Evolutionary conservation across 2,113 vertebrate genomes (phyloP).

Genomic region (Platichthys flesus): DNA sequence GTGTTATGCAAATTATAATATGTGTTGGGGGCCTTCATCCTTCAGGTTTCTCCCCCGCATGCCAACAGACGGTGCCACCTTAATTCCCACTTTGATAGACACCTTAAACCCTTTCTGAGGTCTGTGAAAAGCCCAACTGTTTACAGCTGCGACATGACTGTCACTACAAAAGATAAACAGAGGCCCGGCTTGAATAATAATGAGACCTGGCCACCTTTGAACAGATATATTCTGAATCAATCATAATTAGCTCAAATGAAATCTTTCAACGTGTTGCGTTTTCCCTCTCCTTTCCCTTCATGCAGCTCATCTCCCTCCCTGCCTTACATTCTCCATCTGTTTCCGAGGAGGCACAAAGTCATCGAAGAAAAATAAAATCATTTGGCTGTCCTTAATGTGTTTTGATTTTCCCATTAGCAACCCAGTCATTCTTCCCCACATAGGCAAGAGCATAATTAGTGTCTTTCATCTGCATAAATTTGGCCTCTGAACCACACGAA

Average conservation of each 20-base stretch:
- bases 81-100: conserved; percentile 44
- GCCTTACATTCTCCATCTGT: conserved; percentile 61
- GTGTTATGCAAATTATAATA: neutral
- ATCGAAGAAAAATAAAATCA: conserved; percentile 74
- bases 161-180: conserved; percentile 29
- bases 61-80: neutral
- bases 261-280: conserved; percentile 52
- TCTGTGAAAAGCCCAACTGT: conserved; percentile 9
- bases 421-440: conserved; percentile 71
- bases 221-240: conserved; percentile 56
- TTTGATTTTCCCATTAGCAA: conserved; percentile 84
- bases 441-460: conserved; percentile 75
- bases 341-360: conserved; percentile 63
- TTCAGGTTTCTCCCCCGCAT: neutral
- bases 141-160: conserved; percentile 35
- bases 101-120: conserved; percentile 10
- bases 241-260: conserved; percentile 64
- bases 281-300: neutral
- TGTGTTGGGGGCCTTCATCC: too few relatives aligned
- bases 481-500: conserved; percentile 65
- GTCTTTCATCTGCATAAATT: conserved; percentile 78
- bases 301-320: conserved; percentile 23
- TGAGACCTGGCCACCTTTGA: conserved; percentile 42
- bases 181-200: conserved; percentile 38
- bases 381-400: conserved; percentile 78